These are phyloP conservation scores for Pocota personata DNA, from an alignment of 2,888 invertebrate species.

Conservation along the genomic window DNA sequence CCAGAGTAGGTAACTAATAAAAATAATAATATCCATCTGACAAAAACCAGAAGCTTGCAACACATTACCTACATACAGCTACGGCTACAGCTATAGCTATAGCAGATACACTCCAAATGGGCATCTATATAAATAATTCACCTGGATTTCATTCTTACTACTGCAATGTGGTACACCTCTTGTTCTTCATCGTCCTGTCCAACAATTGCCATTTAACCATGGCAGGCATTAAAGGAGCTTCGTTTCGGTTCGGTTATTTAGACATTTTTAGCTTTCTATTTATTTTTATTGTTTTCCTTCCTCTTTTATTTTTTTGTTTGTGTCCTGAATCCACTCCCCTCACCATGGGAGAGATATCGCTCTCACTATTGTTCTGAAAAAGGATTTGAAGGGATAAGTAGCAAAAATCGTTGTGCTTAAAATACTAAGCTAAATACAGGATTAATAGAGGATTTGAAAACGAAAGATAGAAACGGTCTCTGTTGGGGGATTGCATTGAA, in stretches of 20 bases:
- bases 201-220: slow-evolving; percentile 67
- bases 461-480: slow-evolving; percentile 39
- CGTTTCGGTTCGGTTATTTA: slow-evolving; percentile 68
- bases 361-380: slow-evolving; percentile 20
- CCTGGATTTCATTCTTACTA: slow-evolving; percentile 53
- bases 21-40: slow-evolving; percentile 59
- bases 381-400: slow-evolving; percentile 71
- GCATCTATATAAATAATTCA: slow-evolving; percentile 65
- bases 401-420: slow-evolving; percentile 73
- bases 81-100: no score
- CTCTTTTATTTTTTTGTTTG: neutral
- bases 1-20: slow-evolving; percentile 41
- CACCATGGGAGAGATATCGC: neutral
- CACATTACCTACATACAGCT: slow-evolving; percentile 18
- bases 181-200: slow-evolving; percentile 32
- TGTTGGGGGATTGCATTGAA: slow-evolving; percentile 55
- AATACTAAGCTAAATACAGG: slow-evolving; percentile 72
- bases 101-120: slow-evolving; percentile 46
- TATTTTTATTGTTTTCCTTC: slow-evolving; percentile 57
- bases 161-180: slow-evolving; percentile 32
- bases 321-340: no score
- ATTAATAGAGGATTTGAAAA: slow-evolving; percentile 73
- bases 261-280: slow-evolving; percentile 64
- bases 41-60: slow-evolving; percentile 49
- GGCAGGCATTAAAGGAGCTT: slow-evolving; percentile 62